Percentiles rank a stretch among this genome's conserved stretches.
phyloP scores from a whole-genome alignment of 2,888 invertebrate species.

The Drosophila histrio region DNA sequence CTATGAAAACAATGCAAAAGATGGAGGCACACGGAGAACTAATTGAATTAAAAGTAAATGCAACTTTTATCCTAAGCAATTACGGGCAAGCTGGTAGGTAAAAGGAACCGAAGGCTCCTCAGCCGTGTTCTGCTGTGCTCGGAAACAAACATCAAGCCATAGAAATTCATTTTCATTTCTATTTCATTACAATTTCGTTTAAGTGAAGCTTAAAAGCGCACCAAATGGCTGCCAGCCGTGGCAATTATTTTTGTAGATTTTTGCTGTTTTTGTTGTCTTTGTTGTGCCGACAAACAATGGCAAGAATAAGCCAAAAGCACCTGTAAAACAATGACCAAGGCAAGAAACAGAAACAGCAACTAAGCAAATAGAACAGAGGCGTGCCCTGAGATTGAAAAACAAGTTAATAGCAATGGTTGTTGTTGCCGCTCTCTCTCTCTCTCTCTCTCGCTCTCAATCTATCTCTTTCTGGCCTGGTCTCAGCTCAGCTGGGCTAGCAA shows the following conservation, averaged over 20 bases:
- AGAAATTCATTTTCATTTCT: slow-evolving; percentile 73
- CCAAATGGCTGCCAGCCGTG: slow-evolving; percentile 75
- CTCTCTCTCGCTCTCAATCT: slow-evolving; percentile 1
- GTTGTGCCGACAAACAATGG: slow-evolving; percentile 60
- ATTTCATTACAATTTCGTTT: slow-evolving; percentile 78
- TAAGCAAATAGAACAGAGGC: slow-evolving; percentile 62
- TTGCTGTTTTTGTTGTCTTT: slow-evolving; percentile 28
- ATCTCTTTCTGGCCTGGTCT: neutral
- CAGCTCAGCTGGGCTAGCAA: slow-evolving; percentile 36
- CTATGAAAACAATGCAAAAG: slow-evolving; percentile 46
- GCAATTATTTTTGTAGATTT: slow-evolving; percentile 79
- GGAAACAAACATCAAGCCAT: slow-evolving; percentile 74
- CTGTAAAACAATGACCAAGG: slow-evolving; percentile 72
- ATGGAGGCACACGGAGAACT: slow-evolving; percentile 49
- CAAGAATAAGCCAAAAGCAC: slow-evolving; percentile 68
- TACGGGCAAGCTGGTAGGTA: slow-evolving; percentile 40
- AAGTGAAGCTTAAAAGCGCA: slow-evolving; percentile 79
- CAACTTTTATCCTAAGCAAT: slow-evolving; percentile 78
- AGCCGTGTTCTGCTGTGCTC: neutral
- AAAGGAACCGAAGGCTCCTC: slow-evolving; percentile 3
- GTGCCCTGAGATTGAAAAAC: slow-evolving; percentile 72
- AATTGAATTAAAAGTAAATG: slow-evolving; percentile 79
- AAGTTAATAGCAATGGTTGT: slow-evolving; percentile 72
- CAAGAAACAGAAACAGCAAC: slow-evolving; percentile 44
- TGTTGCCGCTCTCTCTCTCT: slow-evolving; percentile 3